Evolutionary conservation across 1,140 invertebrate genomes (phyloP).

Genomic region (Eumaeus atala): DNA sequence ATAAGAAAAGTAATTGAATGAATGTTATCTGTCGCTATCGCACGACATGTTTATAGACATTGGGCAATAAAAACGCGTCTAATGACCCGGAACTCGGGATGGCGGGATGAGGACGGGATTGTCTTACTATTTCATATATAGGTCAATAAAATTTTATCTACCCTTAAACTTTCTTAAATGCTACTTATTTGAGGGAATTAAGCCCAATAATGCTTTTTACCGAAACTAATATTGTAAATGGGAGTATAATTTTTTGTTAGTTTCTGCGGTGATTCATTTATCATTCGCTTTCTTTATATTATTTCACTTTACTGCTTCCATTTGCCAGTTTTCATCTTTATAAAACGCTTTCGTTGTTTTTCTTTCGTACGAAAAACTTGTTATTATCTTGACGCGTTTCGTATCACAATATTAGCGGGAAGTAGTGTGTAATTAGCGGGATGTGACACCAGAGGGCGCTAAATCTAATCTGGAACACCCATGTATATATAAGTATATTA

Average conservation of each 20-base stretch:
- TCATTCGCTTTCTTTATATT: too few species aligned
- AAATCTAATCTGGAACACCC: too few species aligned
- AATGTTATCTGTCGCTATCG: conserved; percentile 69
- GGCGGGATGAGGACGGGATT: conserved; percentile 41
- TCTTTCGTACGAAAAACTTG: too few species aligned
- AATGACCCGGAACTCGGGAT: conserved; percentile 61
- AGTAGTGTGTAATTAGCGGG: too few species aligned
- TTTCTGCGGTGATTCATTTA: too few species aligned
- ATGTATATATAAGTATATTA: too few species aligned
- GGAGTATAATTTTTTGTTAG: background rate
- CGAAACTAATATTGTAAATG: background rate
- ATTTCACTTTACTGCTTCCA: too few species aligned
- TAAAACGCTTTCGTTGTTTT: too few species aligned
- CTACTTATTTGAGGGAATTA: conserved; percentile 36
- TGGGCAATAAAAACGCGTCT: conserved; percentile 67
- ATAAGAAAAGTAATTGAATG: conserved; percentile 53
- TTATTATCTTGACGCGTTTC: too few species aligned
- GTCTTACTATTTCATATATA: conserved; percentile 70
- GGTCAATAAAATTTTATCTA: conserved; percentile 72
- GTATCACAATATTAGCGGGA: too few species aligned
- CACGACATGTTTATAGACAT: conserved; percentile 70
- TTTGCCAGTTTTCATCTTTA: too few species aligned
- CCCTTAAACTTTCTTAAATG: conserved; percentile 68
- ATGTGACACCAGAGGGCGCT: too few species aligned
- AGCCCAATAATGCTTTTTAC: conserved; percentile 10